These are phyloP conservation scores for Glaucomys volans DNA, from an alignment of 2,113 vertebrate species.

Conservation along the genomic window DNA sequence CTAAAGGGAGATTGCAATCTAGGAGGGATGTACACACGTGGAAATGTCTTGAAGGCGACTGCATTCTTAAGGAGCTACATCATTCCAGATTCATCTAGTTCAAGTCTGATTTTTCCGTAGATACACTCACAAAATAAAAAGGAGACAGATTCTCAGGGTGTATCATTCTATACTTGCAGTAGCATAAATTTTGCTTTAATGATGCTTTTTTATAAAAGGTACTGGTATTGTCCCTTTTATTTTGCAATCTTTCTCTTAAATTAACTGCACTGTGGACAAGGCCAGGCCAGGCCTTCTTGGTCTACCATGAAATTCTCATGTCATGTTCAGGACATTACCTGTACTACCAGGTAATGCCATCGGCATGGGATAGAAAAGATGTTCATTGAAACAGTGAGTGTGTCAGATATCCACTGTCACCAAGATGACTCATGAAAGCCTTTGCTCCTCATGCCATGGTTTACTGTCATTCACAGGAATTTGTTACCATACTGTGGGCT, in stretches of 20 bases:
- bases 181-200: conserved; percentile 14
- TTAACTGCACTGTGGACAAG: not conserved
- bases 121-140: not conserved
- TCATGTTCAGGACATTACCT: not conserved
- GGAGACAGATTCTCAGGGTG: not conserved
- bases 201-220: not conserved
- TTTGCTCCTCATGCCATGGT: accelerated
- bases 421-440: not conserved
- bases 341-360: too few species aligned
- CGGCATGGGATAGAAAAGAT: not conserved
- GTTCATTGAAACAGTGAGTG: not conserved
- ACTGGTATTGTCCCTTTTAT: not conserved
- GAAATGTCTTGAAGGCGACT: conserved; percentile 2
- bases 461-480: accelerated
- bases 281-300: not conserved
- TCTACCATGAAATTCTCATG: not conserved
- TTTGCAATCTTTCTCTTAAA: not conserved
- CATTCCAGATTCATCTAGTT: not conserved
- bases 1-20: not conserved
- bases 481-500: accelerated
- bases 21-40: not conserved
- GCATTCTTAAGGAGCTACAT: conserved; percentile 1
- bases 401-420: not conserved
- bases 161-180: not conserved
- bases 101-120: not conserved